Evolutionary conservation across 2,888 invertebrate species (phyloP), one percentile per base, ranked within the genome.

Genomic region (Pandemis cinnamomeana): DNA sequence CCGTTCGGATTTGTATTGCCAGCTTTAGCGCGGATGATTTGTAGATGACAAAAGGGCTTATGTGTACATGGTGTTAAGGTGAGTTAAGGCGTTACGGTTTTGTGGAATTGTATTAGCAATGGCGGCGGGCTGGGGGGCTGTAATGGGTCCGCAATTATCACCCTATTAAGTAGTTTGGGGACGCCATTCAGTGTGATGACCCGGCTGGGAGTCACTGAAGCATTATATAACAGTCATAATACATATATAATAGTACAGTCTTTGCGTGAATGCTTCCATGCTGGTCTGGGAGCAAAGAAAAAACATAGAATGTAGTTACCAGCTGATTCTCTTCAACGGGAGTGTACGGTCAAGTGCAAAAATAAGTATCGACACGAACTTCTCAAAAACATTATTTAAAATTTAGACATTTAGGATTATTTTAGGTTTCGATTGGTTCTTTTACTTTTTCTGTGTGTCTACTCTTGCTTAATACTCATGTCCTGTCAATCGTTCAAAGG

Each of bases 141-240:
- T 88, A 88, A 91, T 91, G 84, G 88, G 84, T 81, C 75, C 82
- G 81, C 90, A 93, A 93, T 93, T 93, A 92, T 92, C 91, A 85
- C 89, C 88, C 91, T 90, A 93, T 92, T 93, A 92, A 92, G 88
- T 89, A 91, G 91, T 92, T 91, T 84, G 83, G 88, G 86, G 82
- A 83, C 83, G 81, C 84, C 79, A 84, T 87, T 83, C 81, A 80
- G 80, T 81, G 81, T 78, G 82, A 82, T 80, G 81, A 80, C 77
- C 83, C 85, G 77, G 85, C 85, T 83, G 86, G 75, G 86, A 79
- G 81, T 75, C 58, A 75, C 67, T 64, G 67, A 41, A 67, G 66
- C 71, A 67, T 75, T 63, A 63, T 44, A 44, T 63, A 63, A 6
- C 13, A 5, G 27, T 36, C n/a, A n/a, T 15, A 7, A n/a, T 53